A percentile compares a stretch with the other conserved stretches of the same genome.
These are phyloP conservation scores for Hippopotamus amphibius DNA, from an alignment of 2,113 vertebrate species.

Conservation along the genomic window DNA sequence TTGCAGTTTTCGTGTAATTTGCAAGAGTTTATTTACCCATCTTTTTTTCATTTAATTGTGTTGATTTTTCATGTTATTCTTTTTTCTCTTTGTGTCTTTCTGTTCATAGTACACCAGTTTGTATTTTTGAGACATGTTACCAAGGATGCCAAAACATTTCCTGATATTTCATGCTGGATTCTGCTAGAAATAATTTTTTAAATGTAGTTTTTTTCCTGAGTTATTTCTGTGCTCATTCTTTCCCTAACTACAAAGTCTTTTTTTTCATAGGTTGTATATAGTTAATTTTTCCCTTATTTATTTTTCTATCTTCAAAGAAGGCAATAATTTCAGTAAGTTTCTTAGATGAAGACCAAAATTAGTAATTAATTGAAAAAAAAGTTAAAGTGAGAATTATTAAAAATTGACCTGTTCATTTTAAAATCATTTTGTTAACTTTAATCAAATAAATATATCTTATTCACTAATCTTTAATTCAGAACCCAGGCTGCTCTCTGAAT, in stretches of 20 bases:
- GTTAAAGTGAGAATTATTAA: not conserved
- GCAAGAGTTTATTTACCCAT: not conserved
- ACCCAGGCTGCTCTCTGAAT: not conserved
- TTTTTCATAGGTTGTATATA: not conserved
- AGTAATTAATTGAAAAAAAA: slow-evolving; percentile 13
- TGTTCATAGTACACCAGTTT: not conserved
- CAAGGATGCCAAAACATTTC: not conserved
- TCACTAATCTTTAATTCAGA: not conserved
- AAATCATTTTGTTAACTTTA: slow-evolving; percentile 15
- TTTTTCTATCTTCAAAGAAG: not conserved
- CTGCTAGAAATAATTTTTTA: not conserved
- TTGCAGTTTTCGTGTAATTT: not conserved
- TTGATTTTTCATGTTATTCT: not conserved
- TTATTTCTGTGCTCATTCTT: not conserved
- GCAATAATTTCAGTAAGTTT: not conserved
- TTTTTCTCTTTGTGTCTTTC: not conserved
- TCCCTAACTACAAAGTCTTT: not conserved
- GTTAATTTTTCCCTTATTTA: not conserved
- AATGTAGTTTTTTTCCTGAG: not conserved
- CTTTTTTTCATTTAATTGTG: not conserved
- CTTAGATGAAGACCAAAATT: slow-evolving; percentile 9
- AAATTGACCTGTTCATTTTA: not conserved
- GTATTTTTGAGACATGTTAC: not conserved
- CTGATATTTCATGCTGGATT: not conserved
- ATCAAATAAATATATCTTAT: not conserved